A percentile compares a stretch with the other conserved stretches of the same genome.
phyloP scores from a whole-genome alignment of 2,113 vertebrate species.

The Zeus faber region DNA sequence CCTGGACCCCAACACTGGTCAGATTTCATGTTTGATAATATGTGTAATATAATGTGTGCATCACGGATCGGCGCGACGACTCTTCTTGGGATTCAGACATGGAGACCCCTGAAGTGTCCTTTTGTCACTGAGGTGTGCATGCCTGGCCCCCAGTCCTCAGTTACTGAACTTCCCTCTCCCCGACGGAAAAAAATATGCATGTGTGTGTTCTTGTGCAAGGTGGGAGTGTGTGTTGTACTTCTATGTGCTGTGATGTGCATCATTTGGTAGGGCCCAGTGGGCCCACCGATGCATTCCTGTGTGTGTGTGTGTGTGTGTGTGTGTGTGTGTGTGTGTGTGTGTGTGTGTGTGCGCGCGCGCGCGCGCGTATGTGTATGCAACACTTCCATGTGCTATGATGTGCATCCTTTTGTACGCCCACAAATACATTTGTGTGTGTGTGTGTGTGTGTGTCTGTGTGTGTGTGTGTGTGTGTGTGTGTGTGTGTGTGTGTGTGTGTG shows the following conservation, averaged over 20 bases:
- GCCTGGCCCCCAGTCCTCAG: neutral
- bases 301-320: neutral
- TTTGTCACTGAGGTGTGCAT: neutral
- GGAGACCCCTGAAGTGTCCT: neutral
- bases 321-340: neutral
- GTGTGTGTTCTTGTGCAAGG: no score
- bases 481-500: slow-evolving; percentile 6
- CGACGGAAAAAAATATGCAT: neutral
- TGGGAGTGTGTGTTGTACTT: no score
- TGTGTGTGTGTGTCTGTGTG: slow-evolving; percentile 9
- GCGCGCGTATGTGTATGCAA: slow-evolving; percentile 14
- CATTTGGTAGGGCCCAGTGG: no score
- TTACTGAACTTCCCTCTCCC: neutral
- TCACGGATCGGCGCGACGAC: no score
- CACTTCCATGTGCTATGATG: slow-evolving; percentile 2
- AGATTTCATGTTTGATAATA: no score
- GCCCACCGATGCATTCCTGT: neutral
- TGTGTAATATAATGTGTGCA: no score
- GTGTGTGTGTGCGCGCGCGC: neutral
- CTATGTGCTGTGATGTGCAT: no score
- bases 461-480: slow-evolving; percentile 5
- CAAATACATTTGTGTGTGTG: slow-evolving; percentile 30
- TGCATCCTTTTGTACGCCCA: neutral
- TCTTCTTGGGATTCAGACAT: slow-evolving; percentile 10
- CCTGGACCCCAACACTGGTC: slow-evolving; percentile 56